These are phyloP conservation scores for Strigamia maritima DNA, from an alignment of 2,888 invertebrate genomes.

Conservation along the genomic window DNA sequence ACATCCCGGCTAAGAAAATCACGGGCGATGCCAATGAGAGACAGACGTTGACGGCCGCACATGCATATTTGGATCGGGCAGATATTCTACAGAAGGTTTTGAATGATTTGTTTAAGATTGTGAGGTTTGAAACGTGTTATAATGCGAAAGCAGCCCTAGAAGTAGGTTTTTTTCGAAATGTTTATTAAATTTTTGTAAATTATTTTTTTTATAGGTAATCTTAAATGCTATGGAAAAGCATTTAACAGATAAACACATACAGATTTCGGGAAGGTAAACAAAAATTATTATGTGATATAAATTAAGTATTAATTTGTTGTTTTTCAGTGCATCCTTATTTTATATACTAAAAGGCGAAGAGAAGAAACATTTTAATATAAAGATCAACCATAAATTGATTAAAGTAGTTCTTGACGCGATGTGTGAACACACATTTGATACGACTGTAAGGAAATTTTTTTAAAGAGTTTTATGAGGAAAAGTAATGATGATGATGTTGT, in stretches of 20 bases:
- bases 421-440: constrained; percentile 77
- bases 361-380: constrained; percentile 67
- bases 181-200: neutral
- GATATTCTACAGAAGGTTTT: constrained; percentile 78
- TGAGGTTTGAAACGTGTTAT: constrained; percentile 76
- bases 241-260: constrained; percentile 80
- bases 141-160: constrained; percentile 71
- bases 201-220: constrained; percentile 58
- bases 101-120: constrained; percentile 84
- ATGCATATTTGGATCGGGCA: constrained; percentile 77
- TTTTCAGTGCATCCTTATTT: constrained; percentile 81
- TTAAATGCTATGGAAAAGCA: constrained; percentile 87
- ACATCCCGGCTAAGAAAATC: constrained; percentile 85
- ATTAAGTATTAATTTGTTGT: neutral
- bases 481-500: neutral
- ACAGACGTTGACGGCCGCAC: constrained; percentile 79
- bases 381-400: constrained; percentile 74
- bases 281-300: neutral
- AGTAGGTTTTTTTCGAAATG: constrained; percentile 46
- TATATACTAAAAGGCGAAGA: constrained; percentile 89
- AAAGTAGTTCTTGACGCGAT: constrained; percentile 81
- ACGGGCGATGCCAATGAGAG: constrained; percentile 87
- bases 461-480: neutral
- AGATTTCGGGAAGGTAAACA: constrained; percentile 63
- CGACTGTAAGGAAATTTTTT: constrained; percentile 57